Percentiles rank a stretch among this genome's conserved stretches.
phyloP scores from a whole-genome alignment of 2,888 invertebrate genomes.

The Drosophila flavopinicola region DNA sequence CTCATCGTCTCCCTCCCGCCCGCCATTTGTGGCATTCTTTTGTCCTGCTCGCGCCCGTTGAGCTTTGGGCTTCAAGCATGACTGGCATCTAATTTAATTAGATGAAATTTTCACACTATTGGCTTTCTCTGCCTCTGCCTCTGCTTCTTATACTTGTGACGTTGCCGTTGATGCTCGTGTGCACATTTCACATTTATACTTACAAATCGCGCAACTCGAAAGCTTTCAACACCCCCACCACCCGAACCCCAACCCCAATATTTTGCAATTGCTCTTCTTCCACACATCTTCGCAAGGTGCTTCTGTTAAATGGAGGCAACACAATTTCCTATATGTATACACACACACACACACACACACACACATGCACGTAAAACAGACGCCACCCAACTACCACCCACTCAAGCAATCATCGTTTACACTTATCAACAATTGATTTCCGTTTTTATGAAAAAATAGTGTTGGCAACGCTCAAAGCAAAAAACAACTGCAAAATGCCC shows the following conservation, averaged over 20 bases:
- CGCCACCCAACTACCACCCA: conserved; percentile 4
- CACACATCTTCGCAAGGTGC: conserved; percentile 22
- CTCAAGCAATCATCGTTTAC: conserved; percentile 27
- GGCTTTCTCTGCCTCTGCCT: conserved; percentile 23
- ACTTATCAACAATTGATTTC: conserved; percentile 60
- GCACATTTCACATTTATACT: conserved; percentile 24
- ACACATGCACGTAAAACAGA: not conserved
- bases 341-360: not conserved
- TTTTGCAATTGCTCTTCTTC: too few relatives aligned
- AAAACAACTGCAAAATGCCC: too few relatives aligned
- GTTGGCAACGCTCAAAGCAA: too few relatives aligned
- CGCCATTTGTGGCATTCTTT: not conserved
- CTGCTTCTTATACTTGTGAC: conserved; percentile 8
- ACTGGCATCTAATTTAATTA: conserved; percentile 75
- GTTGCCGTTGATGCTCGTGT: conserved; percentile 13
- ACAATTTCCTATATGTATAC: conserved; percentile 17
- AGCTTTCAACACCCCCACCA: conserved; percentile 9
- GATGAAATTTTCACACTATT: conserved; percentile 72
- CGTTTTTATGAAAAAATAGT: conserved; percentile 41
- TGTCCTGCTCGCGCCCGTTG: conserved; percentile 9
- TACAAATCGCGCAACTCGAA: conserved; percentile 10
- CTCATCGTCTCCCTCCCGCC: conserved; percentile 1
- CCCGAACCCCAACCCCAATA: too few relatives aligned
- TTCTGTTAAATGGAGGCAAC: conserved; percentile 25
- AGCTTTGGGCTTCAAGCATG: conserved; percentile 54